Conservation (phyloP, 2,888 invertebrate species). For the Ophion slaviceki region DNA sequence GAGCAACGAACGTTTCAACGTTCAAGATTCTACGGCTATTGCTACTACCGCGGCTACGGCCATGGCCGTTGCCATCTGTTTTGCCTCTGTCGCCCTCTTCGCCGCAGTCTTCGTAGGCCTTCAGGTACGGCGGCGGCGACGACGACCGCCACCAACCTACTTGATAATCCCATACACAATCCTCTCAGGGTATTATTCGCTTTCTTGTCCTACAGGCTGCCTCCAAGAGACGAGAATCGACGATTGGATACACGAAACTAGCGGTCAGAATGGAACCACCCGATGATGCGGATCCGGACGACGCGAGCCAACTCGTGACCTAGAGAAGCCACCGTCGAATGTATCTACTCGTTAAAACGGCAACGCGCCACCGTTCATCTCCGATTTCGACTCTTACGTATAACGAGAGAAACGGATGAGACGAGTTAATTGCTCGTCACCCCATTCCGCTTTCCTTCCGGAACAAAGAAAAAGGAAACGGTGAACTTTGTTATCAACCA, state of each 20-base stretch:
- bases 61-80: slow-evolving; percentile 88
- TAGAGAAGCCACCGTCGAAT: slow-evolving; percentile 65
- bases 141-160: too few species aligned
- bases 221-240: slow-evolving; percentile 78
- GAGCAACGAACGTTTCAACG: slow-evolving; percentile 45
- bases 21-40: slow-evolving; percentile 74
- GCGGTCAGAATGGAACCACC: slow-evolving; percentile 79
- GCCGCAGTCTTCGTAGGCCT: slow-evolving; percentile 89
- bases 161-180: neutral
- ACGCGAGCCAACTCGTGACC: slow-evolving; percentile 81
- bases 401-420: neutral
- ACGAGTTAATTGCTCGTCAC: neutral
- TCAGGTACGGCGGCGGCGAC: slow-evolving; percentile 85
- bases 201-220: slow-evolving; percentile 72
- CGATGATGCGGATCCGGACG: slow-evolving; percentile 80
- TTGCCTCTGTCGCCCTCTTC: slow-evolving; percentile 89
- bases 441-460: slow-evolving; percentile 35
- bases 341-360: too few species aligned
- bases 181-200: neutral
- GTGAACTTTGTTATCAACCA: neutral
- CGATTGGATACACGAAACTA: slow-evolving; percentile 80
- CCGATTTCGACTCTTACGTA: neutral
- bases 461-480: slow-evolving; percentile 20
- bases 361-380: neutral
- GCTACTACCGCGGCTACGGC: slow-evolving; percentile 88